Evolutionary conservation across 2,888 invertebrate species (phyloP).

Genomic region (Mystacides longicornis): DNA sequence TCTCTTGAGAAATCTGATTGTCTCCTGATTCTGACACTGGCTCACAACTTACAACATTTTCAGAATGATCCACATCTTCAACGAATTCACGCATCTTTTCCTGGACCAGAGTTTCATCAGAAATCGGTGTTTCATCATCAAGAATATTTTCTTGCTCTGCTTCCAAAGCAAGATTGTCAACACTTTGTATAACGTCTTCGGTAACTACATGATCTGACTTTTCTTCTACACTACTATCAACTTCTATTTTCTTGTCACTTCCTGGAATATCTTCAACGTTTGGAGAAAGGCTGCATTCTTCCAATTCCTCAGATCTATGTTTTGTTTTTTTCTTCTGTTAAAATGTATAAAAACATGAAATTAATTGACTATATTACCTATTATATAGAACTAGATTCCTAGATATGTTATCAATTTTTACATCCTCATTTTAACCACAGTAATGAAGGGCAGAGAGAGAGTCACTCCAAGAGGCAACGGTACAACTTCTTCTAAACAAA

Average conservation of each 20-base stretch:
- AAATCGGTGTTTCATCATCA: not conserved
- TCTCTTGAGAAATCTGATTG: not conserved
- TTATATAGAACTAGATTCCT: no score
- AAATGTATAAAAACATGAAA: not conserved
- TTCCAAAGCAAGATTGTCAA: not conserved
- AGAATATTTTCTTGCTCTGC: not conserved
- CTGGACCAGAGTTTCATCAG: not conserved
- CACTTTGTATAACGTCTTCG: not conserved
- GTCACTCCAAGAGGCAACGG: no score
- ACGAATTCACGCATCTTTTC: not conserved
- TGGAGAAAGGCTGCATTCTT: not conserved
- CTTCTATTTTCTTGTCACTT: not conserved
- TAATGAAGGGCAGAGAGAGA: no score
- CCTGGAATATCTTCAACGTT: not conserved
- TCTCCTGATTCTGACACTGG: not conserved
- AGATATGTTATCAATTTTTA: no score
- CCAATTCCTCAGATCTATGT: conserved; percentile 1
- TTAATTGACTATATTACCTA: no score
- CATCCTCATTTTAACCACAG: no score
- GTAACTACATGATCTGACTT: not conserved
- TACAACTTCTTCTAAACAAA: no score
- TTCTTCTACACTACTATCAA: not conserved
- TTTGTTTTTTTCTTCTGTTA: not conserved
- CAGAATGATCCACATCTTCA: not conserved
- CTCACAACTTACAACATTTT: not conserved